phyloP scores from a whole-genome alignment of 1,140 invertebrate species.

The silkworm (Bombyx mori) region ASM3026992v2 NC_085124.1:4862501-4863000 shows the following conservation, averaged over 20 bases:
- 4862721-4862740: no score
- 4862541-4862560: conserved; percentile 67
- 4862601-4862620: neutral
- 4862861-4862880: conserved; percentile 15
- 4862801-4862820: no score
- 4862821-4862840: neutral
- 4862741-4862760: no score
- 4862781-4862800: no score
- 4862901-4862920: conserved; percentile 51
- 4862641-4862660: no score
- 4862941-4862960: conserved; percentile 27
- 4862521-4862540: conserved; percentile 49
- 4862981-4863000: conserved; percentile 58
- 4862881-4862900: conserved; percentile 46
- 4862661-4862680: no score
- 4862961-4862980: conserved; percentile 45
- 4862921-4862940: conserved; percentile 36
- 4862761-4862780: no score
- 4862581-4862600: conserved; percentile 51
- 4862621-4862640: no score
- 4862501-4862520: conserved; percentile 59
- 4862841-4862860: no score
- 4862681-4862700: no score
- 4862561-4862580: conserved; percentile 41
- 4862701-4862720: no score